Base-by-base conservation (phyloP, 1,140 invertebrate species). In the Mylabris phalerata region DNA sequence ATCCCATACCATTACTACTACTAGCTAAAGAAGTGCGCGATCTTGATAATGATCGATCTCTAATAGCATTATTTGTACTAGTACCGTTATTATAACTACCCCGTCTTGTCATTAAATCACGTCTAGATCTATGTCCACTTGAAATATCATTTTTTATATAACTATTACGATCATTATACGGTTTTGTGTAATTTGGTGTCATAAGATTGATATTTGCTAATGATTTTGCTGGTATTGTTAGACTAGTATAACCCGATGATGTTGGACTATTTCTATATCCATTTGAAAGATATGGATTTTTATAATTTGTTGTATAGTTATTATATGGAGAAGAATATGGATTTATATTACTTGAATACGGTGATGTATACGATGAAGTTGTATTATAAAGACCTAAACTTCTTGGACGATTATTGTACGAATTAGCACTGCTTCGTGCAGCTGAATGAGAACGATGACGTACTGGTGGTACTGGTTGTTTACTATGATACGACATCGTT, bases 341-440 rank as follows among this genome's bases (percentile, higher is more conserved):
- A 32, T 32, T 32, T 32, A 32, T 32, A 32, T 32, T 32, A 32
- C 32, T 32, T 32, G 32, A 32, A 32, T 32, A 32, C 7, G 32
- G 32, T 32, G 32, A 32, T 32, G 32, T 32, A 7, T 32, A 59
- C 39, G 48, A 57, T 6, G 61, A 47, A 42, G 59, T 54, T 9
- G 55, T 27, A 11, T 48, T 49, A 48, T 60, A 61, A 47, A 61
- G 62, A 25, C 70, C 69, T 42, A 79, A 72, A 61, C 77, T 79
- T 50, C 78, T 68, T 19, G 78, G 78, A 45, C 78, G 70, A 48
- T 71, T 77, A 24, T 74, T 70, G 61, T 71, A 72, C 3, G 62
- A 62, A 51, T 43, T 54, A 9, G 58, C 32, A 26, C 52, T 55
- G 27, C 55, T 58, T 32, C 67, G 57, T 27, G 63, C 57, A 7